A percentile compares a stretch with the other conserved stretches of the same genome.
These are phyloP conservation scores for Macquaria australasica DNA, from an alignment of 2,113 vertebrate genomes.

Conservation along the genomic window DNA sequence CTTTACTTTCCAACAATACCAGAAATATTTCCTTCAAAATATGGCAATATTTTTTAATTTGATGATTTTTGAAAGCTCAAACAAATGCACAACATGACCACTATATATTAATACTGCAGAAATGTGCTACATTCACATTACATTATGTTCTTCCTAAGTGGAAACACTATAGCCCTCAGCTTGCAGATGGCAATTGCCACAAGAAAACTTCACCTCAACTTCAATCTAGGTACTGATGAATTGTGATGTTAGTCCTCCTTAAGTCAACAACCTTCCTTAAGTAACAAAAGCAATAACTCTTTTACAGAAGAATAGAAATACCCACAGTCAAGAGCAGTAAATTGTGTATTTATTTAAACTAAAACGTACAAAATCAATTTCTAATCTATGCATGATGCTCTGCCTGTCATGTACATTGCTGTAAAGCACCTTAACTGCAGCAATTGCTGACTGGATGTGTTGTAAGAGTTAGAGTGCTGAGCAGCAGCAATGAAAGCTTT, in stretches of 20 bases:
- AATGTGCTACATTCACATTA: neutral
- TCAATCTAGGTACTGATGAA: neutral
- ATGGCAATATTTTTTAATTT: neutral
- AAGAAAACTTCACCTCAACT: neutral
- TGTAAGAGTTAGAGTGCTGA: neutral
- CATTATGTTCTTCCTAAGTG: neutral
- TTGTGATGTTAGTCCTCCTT: neutral
- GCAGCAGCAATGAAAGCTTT: neutral
- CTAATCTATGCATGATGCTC: neutral
- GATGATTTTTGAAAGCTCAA: neutral
- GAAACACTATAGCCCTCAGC: too few relatives aligned
- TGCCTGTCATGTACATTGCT: neutral
- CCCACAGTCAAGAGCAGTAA: neutral
- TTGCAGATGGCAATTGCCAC: neutral
- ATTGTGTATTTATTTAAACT: neutral
- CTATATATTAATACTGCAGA: neutral
- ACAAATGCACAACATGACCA: neutral
- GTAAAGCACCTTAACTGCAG: neutral
- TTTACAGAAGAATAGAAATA: neutral
- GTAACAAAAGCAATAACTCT: neutral
- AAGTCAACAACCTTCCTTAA: neutral
- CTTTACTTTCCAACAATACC: neutral
- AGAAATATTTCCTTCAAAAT: neutral
- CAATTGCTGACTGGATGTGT: neutral
- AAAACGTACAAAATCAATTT: neutral